Evolutionary conservation across 1,140 invertebrate genomes (phyloP).

Genomic region (Grapholita molesta): DNA sequence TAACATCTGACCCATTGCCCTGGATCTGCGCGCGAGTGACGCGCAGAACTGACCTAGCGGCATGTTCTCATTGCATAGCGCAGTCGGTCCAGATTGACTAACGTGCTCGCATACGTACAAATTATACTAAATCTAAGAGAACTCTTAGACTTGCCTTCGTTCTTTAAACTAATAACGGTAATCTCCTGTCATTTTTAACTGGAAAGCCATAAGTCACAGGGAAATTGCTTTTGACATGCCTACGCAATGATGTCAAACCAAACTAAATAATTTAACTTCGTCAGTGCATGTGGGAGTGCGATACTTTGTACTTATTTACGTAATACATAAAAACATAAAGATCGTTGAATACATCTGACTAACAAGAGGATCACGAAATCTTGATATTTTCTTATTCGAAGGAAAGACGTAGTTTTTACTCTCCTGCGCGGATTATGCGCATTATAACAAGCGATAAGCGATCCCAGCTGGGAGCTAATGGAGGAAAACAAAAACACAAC

Average conservation of each 20-base stretch:
- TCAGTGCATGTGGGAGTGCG: not conserved
- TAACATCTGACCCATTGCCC: constrained; percentile 12
- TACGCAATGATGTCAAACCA: not conserved
- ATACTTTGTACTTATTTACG: no score
- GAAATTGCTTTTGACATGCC: not conserved
- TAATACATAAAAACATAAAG: no score
- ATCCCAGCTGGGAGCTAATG: not conserved
- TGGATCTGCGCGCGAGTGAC: constrained; percentile 16
- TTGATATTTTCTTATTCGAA: not conserved
- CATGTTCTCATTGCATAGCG: not conserved
- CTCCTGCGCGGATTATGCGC: constrained; percentile 7
- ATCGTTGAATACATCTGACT: no score
- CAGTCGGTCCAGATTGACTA: not conserved
- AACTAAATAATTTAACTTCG: not conserved
- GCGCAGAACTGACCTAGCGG: not conserved
- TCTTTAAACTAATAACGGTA: no score
- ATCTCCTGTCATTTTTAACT: not conserved
- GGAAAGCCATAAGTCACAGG: no score
- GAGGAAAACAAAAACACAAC: not conserved
- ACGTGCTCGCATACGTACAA: not conserved
- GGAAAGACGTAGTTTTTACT: not conserved
- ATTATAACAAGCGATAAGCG: not conserved
- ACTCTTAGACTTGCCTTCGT: no score
- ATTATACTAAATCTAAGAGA: no score
- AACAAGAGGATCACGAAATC: not conserved